Percentiles rank a stretch among this genome's conserved stretches.
These are phyloP conservation scores for Psylliodes chrysocephalus DNA, from an alignment of 2,888 invertebrate species.

Conservation along the genomic window DNA sequence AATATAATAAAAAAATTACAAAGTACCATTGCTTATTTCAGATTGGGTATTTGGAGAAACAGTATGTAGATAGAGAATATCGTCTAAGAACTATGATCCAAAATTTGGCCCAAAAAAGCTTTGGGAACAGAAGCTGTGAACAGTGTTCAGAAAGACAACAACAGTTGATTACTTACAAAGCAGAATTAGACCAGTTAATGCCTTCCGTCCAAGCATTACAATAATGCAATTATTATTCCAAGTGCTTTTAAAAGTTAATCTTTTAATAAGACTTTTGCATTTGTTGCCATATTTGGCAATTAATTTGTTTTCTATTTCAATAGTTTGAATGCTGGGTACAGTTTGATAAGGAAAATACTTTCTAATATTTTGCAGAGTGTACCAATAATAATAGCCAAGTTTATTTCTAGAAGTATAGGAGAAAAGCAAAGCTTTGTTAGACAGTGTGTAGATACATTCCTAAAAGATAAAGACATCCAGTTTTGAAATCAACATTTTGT, in stretches of 20 bases:
- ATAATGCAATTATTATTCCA: slow-evolving; percentile 25
- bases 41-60: slow-evolving; percentile 63
- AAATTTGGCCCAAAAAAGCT: slow-evolving; percentile 62
- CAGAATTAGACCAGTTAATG: slow-evolving; percentile 63
- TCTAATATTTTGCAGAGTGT: too few relatives aligned
- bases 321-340: too few relatives aligned
- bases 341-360: too few relatives aligned
- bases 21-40: too few relatives aligned
- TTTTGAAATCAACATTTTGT: too few relatives aligned
- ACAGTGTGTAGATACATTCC: too few relatives aligned
- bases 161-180: slow-evolving; percentile 62
- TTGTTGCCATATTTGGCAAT: neutral
- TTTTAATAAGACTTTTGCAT: neutral
- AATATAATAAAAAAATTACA: too few relatives aligned
- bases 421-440: too few relatives aligned
- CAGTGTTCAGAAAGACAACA: slow-evolving; percentile 62
- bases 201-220: slow-evolving; percentile 60
- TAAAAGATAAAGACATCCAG: too few relatives aligned
- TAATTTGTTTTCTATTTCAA: neutral
- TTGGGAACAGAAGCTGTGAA: slow-evolving; percentile 60
- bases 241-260: neutral
- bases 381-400: too few relatives aligned
- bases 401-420: too few relatives aligned
- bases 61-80: slow-evolving; percentile 65
- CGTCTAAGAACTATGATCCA: slow-evolving; percentile 64